Percentiles rank a stretch among this genome's conserved stretches.
These are phyloP conservation scores for Enchytraeus crypticus DNA, from an alignment of 2,888 invertebrate species.

Conservation along the genomic window DNA sequence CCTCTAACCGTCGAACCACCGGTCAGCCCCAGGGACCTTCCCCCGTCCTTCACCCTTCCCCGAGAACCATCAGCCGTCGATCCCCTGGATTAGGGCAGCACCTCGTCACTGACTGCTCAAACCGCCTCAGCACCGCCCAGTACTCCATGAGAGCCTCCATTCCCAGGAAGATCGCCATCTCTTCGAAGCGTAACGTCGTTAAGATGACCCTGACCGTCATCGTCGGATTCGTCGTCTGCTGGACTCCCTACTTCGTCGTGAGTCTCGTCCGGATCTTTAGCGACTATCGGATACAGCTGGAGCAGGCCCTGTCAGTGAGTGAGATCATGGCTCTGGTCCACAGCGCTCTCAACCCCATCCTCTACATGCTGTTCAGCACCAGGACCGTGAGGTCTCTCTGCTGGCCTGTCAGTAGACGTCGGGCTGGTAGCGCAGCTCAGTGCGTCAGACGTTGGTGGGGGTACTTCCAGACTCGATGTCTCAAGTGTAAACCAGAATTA, in stretches of 20 bases:
- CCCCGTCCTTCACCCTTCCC: not conserved
- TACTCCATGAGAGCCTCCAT: not conserved
- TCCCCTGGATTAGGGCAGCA: too few species aligned
- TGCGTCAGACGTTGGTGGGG: too few species aligned
- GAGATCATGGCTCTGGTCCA: constrained; percentile 42
- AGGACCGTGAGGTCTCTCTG: constrained; percentile 1
- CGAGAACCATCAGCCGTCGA: too few species aligned
- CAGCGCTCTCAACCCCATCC: constrained; percentile 49
- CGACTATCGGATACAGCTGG: constrained; percentile 36
- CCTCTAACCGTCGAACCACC: not conserved
- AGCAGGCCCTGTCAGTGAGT: constrained; percentile 31
- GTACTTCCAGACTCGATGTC: too few species aligned
- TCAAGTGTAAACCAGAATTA: too few species aligned
- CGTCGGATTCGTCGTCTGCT: constrained; percentile 48
- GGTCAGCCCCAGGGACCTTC: not conserved
- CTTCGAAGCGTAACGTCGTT: constrained; percentile 48
- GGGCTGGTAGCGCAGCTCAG: too few species aligned
- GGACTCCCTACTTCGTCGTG: constrained; percentile 51
- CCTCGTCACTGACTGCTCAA: too few species aligned
- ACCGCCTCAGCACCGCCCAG: too few species aligned
- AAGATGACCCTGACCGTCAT: constrained; percentile 51
- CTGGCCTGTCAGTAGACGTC: too few species aligned
- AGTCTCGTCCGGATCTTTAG: constrained; percentile 47
- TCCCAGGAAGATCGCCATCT: constrained; percentile 25
- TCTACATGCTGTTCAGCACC: constrained; percentile 48